These are phyloP conservation scores for Megaceryle torquata DNA, from an alignment of 2,113 vertebrate species.

Conservation along the genomic window DNA sequence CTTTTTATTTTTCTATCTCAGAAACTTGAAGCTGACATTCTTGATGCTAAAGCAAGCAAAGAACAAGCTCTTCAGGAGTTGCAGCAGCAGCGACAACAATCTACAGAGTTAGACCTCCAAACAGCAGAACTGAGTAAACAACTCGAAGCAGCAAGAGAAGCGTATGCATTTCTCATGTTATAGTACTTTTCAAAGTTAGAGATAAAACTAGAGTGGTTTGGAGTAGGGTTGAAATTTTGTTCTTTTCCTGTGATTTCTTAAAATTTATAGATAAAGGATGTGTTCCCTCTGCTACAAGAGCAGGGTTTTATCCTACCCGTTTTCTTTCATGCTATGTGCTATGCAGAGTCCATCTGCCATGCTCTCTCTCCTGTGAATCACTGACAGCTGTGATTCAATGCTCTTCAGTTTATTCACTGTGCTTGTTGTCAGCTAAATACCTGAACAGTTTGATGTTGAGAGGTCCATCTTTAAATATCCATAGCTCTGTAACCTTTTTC, in stretches of 20 bases:
- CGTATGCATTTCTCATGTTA: slow-evolving; percentile 74
- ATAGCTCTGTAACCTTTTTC: background rate
- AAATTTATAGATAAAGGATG: background rate
- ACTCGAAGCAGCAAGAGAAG: slow-evolving; percentile 83
- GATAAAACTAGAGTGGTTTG: background rate
- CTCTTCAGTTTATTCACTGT: background rate
- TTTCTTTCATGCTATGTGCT: background rate
- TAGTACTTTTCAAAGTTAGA: background rate
- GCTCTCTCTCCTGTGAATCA: background rate
- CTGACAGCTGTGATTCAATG: background rate
- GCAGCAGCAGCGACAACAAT: slow-evolving; percentile 80
- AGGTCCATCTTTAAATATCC: background rate
- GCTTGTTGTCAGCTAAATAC: background rate
- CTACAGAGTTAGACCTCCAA: slow-evolving; percentile 77
- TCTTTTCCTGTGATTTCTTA: background rate
- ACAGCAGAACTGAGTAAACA: slow-evolving; percentile 80
- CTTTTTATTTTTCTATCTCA: slow-evolving; percentile 60
- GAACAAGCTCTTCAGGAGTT: slow-evolving; percentile 84
- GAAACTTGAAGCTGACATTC: slow-evolving; percentile 87
- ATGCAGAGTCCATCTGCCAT: background rate
- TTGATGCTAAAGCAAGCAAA: slow-evolving; percentile 77
- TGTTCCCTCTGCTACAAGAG: background rate
- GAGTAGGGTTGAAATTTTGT: background rate
- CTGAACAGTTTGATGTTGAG: background rate
- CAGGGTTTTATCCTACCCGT: background rate